A percentile compares a stretch with the other conserved stretches of the same genome.
These are phyloP conservation scores for Ascidia mentula DNA, from an alignment of 23 tunicate genomes.

Conservation along the genomic window DNA sequence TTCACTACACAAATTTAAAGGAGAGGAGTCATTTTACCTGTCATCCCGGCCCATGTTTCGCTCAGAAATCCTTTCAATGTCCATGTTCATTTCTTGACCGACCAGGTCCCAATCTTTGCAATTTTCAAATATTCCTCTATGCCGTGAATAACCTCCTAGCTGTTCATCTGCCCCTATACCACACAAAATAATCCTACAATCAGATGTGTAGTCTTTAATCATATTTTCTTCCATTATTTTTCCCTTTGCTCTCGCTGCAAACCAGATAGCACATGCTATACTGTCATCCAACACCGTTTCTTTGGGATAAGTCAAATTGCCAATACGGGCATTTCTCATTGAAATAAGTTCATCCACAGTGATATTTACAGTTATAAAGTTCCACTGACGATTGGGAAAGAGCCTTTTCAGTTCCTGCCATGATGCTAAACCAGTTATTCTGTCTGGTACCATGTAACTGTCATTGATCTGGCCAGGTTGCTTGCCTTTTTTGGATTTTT, in stretches of 20 bases:
- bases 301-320: slow-evolving; percentile 66
- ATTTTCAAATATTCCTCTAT: slow-evolving; percentile 60
- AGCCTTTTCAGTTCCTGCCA: slow-evolving; percentile 39
- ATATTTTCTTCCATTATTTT: neutral
- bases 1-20: neutral
- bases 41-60: slow-evolving; percentile 91
- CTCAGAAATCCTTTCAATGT: slow-evolving; percentile 72
- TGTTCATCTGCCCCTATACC: slow-evolving; percentile 99
- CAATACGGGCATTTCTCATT: slow-evolving; percentile 35
- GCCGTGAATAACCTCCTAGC: slow-evolving; percentile 87
- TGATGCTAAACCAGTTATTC: slow-evolving; percentile 55
- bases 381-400: slow-evolving; percentile 71
- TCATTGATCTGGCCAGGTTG: neutral
- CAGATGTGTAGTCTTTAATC: neutral
- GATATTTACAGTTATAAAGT: slow-evolving; percentile 72
- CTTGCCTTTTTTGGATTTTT: neutral
- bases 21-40: slow-evolving; percentile 21
- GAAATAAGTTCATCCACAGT: slow-evolving; percentile 46
- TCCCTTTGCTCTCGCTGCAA: slow-evolving; percentile 73
- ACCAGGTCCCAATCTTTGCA: slow-evolving; percentile 40
- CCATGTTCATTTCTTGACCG: slow-evolving; percentile 62
- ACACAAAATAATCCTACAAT: slow-evolving; percentile 60
- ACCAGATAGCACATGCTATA: slow-evolving; percentile 94
- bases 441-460: slow-evolving; percentile 68
- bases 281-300: slow-evolving; percentile 89